These are phyloP conservation scores for Olivierus martensii DNA, from an alignment of 1,140 invertebrate species.

Conservation along the genomic window DNA sequence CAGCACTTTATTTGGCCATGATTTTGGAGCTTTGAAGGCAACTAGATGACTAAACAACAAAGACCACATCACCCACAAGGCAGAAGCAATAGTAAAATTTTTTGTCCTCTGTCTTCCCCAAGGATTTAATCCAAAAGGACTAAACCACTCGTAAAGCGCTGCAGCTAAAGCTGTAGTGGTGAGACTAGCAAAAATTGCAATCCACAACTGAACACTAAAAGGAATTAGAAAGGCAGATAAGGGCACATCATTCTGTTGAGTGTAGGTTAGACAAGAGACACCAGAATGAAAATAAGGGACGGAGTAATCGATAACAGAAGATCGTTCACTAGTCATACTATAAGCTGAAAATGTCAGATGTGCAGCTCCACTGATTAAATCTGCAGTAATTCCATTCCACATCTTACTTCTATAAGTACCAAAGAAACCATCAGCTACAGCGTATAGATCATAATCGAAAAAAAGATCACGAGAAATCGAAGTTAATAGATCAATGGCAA, in stretches of 20 bases:
- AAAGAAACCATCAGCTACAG: conserved; percentile 66
- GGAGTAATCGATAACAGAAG: conserved; percentile 61
- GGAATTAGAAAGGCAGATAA: conserved; percentile 76
- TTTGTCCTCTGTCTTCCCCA: conserved; percentile 84
- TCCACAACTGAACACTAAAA: conserved; percentile 79
- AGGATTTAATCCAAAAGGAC: conserved; percentile 84
- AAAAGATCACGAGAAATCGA: conserved; percentile 67
- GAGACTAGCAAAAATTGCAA: conserved; percentile 74
- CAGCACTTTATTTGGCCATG: conserved; percentile 80
- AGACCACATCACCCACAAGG: conserved; percentile 87
- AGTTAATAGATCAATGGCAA: conserved; percentile 75
- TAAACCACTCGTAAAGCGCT: conserved; percentile 83
- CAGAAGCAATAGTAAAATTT: conserved; percentile 67
- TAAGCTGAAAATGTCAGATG: conserved; percentile 80
- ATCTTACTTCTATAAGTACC: conserved; percentile 33
- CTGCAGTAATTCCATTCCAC: conserved; percentile 79
- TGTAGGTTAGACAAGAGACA: conserved; percentile 62
- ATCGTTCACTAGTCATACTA: conserved; percentile 55
- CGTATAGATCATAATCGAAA: conserved; percentile 75
- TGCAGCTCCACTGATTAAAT: conserved; percentile 65
- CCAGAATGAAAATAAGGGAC: conserved; percentile 79
- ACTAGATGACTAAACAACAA: conserved; percentile 81
- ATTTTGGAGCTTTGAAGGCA: conserved; percentile 88
- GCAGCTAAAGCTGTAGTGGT: conserved; percentile 80
- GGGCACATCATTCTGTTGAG: conserved; percentile 62